Conservation (phyloP, 2,797 vertebrate genomes). For the Denticeps clupeoides region DNA sequence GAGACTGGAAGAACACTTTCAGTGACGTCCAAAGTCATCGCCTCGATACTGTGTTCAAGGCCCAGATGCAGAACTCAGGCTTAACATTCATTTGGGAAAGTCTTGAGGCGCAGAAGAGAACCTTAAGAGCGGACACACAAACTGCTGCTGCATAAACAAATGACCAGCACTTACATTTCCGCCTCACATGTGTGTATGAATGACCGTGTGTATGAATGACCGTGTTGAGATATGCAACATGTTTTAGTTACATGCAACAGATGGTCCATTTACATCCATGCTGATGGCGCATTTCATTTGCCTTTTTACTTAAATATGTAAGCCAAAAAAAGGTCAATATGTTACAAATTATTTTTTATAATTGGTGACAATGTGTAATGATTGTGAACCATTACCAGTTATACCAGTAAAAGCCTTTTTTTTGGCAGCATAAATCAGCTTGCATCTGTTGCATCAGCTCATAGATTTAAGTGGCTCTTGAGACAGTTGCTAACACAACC, state of each 20-base stretch:
- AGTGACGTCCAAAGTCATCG: conserved; percentile 47
- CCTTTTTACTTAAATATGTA: too few species aligned
- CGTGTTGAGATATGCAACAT: too few species aligned
- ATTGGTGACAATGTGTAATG: too few species aligned
- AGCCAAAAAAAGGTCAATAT: too few species aligned
- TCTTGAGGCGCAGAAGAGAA: neutral
- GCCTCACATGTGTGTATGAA: neutral
- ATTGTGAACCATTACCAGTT: too few species aligned
- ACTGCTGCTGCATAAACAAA: neutral
- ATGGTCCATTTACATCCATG: neutral
- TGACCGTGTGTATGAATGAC: neutral
- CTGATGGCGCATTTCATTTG: too few species aligned
- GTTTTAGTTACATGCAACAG: neutral
- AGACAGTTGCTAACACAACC: too few species aligned
- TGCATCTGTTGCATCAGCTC: too few species aligned
- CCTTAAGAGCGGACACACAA: neutral
- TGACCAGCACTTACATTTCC: neutral
- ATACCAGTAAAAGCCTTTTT: too few species aligned
- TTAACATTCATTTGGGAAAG: conserved; percentile 46
- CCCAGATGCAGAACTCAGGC: conserved; percentile 46
- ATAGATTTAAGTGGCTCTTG: too few species aligned
- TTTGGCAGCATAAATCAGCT: too few species aligned
- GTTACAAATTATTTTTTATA: too few species aligned
- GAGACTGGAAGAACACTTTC: conserved; percentile 70
- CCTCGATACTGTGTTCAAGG: conserved; percentile 52